Conservation (phyloP, 2,113 vertebrate genomes). For the Triplophysa tibetana region DNA sequence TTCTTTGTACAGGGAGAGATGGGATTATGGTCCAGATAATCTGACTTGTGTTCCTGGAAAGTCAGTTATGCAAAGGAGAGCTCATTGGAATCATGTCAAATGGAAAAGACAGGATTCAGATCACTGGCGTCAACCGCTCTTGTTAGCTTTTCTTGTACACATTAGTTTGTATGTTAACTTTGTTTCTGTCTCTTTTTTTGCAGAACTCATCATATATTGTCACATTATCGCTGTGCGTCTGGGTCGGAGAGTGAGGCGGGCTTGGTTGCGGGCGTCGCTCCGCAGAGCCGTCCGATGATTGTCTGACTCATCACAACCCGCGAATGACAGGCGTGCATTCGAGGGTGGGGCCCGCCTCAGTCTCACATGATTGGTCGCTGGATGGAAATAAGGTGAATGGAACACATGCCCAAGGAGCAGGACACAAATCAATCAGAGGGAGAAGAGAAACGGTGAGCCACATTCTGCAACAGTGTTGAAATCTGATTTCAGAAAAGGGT, state of each 20-base stretch:
- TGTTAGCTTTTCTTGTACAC: background rate
- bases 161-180: background rate
- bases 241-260: slow-evolving; percentile 28
- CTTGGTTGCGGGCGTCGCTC: slow-evolving; percentile 46
- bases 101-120: background rate
- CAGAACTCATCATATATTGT: slow-evolving; percentile 28
- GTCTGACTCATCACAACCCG: slow-evolving; percentile 64
- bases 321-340: slow-evolving; percentile 79
- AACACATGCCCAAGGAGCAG: slow-evolving; percentile 82
- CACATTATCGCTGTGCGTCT: slow-evolving; percentile 4
- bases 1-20: background rate
- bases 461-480: background rate
- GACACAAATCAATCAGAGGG: slow-evolving; percentile 79
- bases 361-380: slow-evolving; percentile 82
- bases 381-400: slow-evolving; percentile 87
- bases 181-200: background rate
- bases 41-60: slow-evolving; percentile 6
- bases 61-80: background rate
- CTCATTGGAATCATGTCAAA: background rate
- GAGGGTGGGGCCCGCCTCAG: slow-evolving; percentile 83
- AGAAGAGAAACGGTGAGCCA: slow-evolving; percentile 78
- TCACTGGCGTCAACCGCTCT: background rate
- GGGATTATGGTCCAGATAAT: slow-evolving; percentile 10
- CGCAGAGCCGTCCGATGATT: slow-evolving; percentile 65
- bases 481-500: background rate